phyloP scores from a whole-genome alignment of 1,140 invertebrate genomes.

The Pararge aegeria region DNA sequence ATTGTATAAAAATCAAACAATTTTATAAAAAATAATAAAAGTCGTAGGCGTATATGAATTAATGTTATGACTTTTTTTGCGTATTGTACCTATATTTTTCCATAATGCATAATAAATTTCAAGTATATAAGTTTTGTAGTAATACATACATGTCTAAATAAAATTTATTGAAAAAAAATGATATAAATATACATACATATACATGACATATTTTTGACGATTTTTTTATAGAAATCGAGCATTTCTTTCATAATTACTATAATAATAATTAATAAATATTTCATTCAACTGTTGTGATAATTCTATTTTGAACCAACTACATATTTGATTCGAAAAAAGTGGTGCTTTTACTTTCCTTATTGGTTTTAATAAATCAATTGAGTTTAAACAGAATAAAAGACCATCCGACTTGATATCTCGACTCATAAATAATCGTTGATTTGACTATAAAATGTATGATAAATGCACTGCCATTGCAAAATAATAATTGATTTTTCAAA shows the following conservation, averaged over 20 bases:
- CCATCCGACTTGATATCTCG: not conserved
- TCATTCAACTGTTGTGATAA: too few relatives aligned
- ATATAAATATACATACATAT: not conserved
- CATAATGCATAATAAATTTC: too few relatives aligned
- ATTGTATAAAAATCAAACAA: not conserved
- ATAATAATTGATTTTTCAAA: conserved; percentile 22
- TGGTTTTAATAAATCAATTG: too few relatives aligned
- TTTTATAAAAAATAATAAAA: not conserved
- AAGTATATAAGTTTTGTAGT: too few relatives aligned
- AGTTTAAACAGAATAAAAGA: too few relatives aligned
- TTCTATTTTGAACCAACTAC: too few relatives aligned
- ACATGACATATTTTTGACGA: not conserved
- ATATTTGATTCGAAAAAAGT: not conserved
- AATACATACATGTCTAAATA: not conserved
- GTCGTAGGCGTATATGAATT: not conserved
- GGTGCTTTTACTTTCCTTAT: not conserved
- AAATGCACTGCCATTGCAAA: conserved; percentile 55
- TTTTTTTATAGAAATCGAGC: conserved; percentile 4
- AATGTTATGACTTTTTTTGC: not conserved
- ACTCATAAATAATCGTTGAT: not conserved
- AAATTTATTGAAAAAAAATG: not conserved
- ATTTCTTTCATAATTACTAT: not conserved
- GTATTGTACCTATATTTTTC: not conserved
- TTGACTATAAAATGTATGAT: conserved; percentile 13
- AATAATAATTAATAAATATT: not conserved